A percentile compares a stretch with the other conserved stretches of the same genome.
Conservation (phyloP, 2,888 invertebrate genomes). For the Drosophila fulvimacula region DNA sequence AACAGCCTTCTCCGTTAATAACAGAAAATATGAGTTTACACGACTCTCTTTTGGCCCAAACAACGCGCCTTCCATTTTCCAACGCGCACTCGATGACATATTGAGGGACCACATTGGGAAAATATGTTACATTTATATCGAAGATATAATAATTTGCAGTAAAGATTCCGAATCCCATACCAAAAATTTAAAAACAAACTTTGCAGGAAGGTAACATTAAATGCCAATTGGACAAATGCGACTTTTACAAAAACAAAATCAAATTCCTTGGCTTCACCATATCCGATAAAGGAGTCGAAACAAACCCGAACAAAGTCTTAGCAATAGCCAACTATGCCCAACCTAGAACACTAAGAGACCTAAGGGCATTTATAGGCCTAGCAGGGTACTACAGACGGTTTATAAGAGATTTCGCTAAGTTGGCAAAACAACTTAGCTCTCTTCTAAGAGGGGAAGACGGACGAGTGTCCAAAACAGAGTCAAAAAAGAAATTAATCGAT, state of each 20-base stretch:
- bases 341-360: neutral
- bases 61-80: no score
- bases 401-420: neutral
- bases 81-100: no score
- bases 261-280: neutral
- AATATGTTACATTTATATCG: no score
- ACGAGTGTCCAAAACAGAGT: no score
- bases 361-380: neutral
- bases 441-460: neutral
- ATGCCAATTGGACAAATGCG: neutral
- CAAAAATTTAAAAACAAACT: neutral
- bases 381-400: neutral
- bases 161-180: no score
- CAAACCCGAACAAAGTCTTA: neutral
- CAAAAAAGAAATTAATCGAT: no score
- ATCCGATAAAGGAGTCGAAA: neutral
- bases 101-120: no score
- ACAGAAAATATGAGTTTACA: no score
- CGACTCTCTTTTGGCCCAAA: no score
- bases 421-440: neutral
- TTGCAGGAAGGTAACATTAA: neutral
- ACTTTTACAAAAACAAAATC: neutral
- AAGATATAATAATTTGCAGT: no score
- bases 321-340: neutral
- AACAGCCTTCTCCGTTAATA: no score